Base-by-base conservation (phyloP, 2,888 invertebrate genomes). In the Aquatica leii region DNA sequence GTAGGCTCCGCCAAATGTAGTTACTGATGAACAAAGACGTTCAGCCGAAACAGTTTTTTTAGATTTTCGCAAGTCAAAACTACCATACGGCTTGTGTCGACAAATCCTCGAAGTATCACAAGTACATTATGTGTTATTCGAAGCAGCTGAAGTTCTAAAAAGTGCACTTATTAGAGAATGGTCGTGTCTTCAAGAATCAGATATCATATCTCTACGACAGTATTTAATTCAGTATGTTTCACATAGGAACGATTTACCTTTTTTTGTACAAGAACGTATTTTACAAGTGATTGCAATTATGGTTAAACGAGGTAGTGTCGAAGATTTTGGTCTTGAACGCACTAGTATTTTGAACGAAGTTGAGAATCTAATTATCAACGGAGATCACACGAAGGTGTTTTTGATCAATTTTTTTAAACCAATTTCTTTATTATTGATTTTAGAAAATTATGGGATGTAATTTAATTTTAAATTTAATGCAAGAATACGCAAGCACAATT, bases 381-480 rank as follows among this genome's bases (percentile, higher is more conserved):
- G 88, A 2, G 87, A 90, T 77, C 80, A 86, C 59, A 82, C 85
- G 55, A 86, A 87, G 83, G 90, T 90, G 80, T 56, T 54, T 34
- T 37, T 48, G n/a, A 35, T 15, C n/a, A 34, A 0, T 18, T 37
- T 11, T 24, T 18, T 35, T 43, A 6, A 9, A 50, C 35, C 1
- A 12, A 43, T 63, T 5, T 2, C 2, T 37, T 37, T 55, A 53
- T 56, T 57, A 69, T 73, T 65, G 65, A 68, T 82, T 83, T 11
- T 79, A 91, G 89, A 92, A 94, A 87, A 85, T 92, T 70, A 83
- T 95, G 48, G 95, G 94, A 2, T 95, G 95, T 76, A 90, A 91
- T 62, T 86, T 96, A 54, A 88, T 97, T 74, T 85, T 90, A 59
- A 90, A 93, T 8, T 84, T 97, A 49, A 89, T 96, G 85, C 93